Conservation (phyloP, 2,113 vertebrate genomes). For the Sapayoa aenigma region DNA sequence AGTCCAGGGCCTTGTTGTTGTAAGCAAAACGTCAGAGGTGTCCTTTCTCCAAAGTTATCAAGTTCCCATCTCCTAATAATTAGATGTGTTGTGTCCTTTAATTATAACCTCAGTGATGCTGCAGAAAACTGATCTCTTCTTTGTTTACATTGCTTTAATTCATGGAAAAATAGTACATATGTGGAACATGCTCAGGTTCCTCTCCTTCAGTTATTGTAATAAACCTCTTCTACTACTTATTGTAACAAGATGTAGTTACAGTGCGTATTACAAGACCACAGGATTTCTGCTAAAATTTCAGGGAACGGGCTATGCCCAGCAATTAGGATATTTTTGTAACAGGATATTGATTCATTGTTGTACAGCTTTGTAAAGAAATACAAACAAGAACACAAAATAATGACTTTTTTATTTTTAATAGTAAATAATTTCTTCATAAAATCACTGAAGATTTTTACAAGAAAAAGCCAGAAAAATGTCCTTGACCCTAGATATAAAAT, state of each 20-base stretch:
- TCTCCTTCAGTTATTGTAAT: not conserved
- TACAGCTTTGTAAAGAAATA: not conserved
- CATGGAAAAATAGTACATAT: not conserved
- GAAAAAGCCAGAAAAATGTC: not conserved
- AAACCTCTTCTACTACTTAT: not conserved
- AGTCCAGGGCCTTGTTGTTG: not conserved
- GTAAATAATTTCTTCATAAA: not conserved
- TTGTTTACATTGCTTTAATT: constrained; percentile 31
- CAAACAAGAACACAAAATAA: not conserved
- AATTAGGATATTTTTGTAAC: not conserved
- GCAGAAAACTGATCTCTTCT: constrained; percentile 3
- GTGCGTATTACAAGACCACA: not conserved
- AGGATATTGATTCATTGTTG: not conserved
- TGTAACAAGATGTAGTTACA: not conserved
- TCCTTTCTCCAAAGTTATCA: constrained; percentile 45
- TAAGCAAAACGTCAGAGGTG: constrained; percentile 36
- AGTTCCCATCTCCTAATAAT: constrained; percentile 56
- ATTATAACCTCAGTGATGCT: constrained; percentile 19
- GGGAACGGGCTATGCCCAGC: not conserved
- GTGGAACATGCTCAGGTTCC: not conserved
- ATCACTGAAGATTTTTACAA: not conserved
- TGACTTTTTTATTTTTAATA: not conserved
- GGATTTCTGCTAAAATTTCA: not conserved
- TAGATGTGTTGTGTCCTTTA: constrained; percentile 30
- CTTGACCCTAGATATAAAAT: not conserved